A percentile compares a stretch with the other conserved stretches of the same genome.
phyloP scores from a whole-genome alignment of 2,888 invertebrate species.

The Nymphalis c-album region DNA sequence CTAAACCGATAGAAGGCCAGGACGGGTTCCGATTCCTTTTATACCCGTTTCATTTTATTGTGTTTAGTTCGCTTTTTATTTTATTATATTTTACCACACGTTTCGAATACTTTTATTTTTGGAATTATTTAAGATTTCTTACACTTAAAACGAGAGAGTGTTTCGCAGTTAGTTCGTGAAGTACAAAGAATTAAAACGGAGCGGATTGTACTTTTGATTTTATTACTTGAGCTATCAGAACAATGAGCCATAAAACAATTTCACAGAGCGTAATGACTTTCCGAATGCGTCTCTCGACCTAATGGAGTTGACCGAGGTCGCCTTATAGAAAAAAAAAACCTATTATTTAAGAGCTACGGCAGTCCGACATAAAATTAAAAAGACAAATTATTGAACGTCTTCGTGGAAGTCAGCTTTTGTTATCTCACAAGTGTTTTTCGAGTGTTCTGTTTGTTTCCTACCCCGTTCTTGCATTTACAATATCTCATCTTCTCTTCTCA shows the following conservation, averaged over 20 bases:
- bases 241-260: conserved; percentile 77
- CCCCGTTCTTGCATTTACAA: conserved; percentile 57
- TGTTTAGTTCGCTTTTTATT: conserved; percentile 68
- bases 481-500: conserved; percentile 63
- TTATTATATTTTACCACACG: conserved; percentile 72
- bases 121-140: conserved; percentile 27
- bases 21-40: conserved; percentile 74
- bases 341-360: conserved; percentile 76
- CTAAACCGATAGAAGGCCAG: conserved; percentile 72
- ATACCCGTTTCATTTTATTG: conserved; percentile 72
- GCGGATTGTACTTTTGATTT: conserved; percentile 30
- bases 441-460: conserved; percentile 75
- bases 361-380: conserved; percentile 81
- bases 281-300: conserved; percentile 69
- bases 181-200: conserved; percentile 36
- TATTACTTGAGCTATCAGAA: conserved; percentile 58
- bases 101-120: conserved; percentile 50
- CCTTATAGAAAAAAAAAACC: conserved; percentile 61
- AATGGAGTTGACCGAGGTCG: conserved; percentile 72
- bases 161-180: conserved; percentile 71
- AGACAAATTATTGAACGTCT: conserved; percentile 81
- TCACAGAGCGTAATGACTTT: conserved; percentile 73
- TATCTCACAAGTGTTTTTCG: conserved; percentile 81
- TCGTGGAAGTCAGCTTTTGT: conserved; percentile 80
- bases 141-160: conserved; percentile 58